Conservation (phyloP, 1,140 invertebrate species). For the Drosophila rufa region DNA sequence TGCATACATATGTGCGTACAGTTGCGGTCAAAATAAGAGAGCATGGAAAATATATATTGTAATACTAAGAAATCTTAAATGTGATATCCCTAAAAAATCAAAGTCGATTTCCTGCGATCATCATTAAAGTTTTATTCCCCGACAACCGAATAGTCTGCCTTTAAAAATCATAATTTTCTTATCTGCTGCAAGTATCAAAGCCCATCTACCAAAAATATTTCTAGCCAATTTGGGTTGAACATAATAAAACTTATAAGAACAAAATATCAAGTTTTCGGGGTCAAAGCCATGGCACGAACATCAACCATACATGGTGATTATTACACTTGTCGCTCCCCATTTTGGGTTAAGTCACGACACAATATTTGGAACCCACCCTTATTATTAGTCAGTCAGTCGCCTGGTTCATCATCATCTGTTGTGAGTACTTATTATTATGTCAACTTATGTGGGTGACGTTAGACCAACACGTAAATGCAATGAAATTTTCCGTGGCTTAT, state of each 20-base stretch:
- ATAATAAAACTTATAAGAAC: neutral
- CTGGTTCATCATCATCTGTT: conserved; percentile 6
- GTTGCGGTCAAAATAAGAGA: neutral
- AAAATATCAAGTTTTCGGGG: neutral
- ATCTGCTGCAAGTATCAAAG: too few relatives aligned
- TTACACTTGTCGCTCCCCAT: conserved; percentile 11
- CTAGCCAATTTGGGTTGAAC: neutral
- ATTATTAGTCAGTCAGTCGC: neutral
- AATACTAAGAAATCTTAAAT: neutral
- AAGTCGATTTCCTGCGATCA: too few relatives aligned
- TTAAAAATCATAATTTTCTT: too few relatives aligned
- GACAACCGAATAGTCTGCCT: too few relatives aligned
- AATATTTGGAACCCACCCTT: conserved; percentile 6
- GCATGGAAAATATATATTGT: neutral
- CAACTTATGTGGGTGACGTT: conserved; percentile 1
- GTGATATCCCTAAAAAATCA: too few relatives aligned
- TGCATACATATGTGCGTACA: conserved; percentile 6
- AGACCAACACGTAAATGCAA: conserved; percentile 14
- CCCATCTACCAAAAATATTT: too few relatives aligned
- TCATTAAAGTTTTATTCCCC: too few relatives aligned
- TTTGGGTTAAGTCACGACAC: neutral
- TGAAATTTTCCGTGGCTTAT: conserved; percentile 9
- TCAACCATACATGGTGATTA: conserved; percentile 6
- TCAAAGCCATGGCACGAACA: neutral
- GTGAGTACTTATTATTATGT: conserved; percentile 10